Evolutionary conservation across 2,113 vertebrate species (phyloP), one percentile per base, ranked within the genome.

Genomic region (Paracanthobrama guichenoti): DNA sequence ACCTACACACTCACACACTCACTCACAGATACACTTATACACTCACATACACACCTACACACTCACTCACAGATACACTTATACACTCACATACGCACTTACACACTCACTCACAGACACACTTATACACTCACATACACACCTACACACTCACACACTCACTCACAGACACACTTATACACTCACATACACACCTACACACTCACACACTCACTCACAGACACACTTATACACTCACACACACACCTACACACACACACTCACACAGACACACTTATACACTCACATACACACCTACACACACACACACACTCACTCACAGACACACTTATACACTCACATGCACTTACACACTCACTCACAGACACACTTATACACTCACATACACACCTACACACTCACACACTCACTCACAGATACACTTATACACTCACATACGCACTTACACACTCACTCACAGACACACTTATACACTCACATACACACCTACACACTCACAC

Each of bases 311-410:
- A 48, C 46, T 4, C 46, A 48, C 13, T 9, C 6, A 3, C 6
- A 66, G 6, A 31, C 1, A 1, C 44, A 1, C 3, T 3, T n/a
- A n/a, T n/a, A n/a, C 11, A 13, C 3, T 13, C 46, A 46, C 0
- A 3, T 10, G 12, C 1, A 72, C 4, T 18, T 0, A 10, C 1
- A n/a, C 12, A 46, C 8, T 9, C 42, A 42, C 8, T 8, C 42
- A 42, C 42, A 42, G 6, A 9, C 9, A 44, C 10, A 11, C 44
- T 11, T 11, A 8, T 0, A 46, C 44, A 57, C 8, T 22, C 55
- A 3, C 55, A 22, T 6, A 3, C 55, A 8, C 20, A 22, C 53
- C 2, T 7, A 2, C 42, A 9, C 42, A 8, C 42, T 9, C 42
- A 42, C 6, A 44, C 7, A 44, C 42, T 2, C 42, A 11, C 0